Evolutionary conservation across 1,140 invertebrate species (phyloP), one percentile per base, ranked within the genome.

Genomic region (Lepidurus couesii): DNA sequence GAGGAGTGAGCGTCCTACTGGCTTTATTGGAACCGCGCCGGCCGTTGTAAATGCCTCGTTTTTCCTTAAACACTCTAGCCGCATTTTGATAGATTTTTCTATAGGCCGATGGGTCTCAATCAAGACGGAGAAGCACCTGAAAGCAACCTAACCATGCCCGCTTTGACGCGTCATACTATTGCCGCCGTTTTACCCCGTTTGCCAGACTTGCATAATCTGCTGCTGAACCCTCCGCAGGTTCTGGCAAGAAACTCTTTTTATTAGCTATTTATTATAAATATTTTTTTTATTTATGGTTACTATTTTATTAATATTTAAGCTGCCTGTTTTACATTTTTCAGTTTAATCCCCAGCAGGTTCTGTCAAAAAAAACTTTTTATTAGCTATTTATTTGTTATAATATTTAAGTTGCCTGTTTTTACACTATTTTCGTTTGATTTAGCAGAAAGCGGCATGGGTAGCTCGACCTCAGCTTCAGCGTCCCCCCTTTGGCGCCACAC

Each of bases 1-100:
- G 91, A 86, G 92, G 93, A 82, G 90, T 95, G 83, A 88, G 89
- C 85, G 90, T 94, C 84, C 88, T 94, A 84, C 87, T 94, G 83
- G 89, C 89, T 53, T 86, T 95, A 81, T 85, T 94, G 77, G 86
- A 87, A 80, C 84, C 86, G 81, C 88, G 88, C 80, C 85, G 85
- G 82, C 86, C 83, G 80, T 84, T 84, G 87, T 88, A 85, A 83
- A 81, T 82, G 21, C 65, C 76, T 42, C 45, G 44, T 24, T 34
- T 45, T 42, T 24, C 10, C 10, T 65, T 65, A 65, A 65, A 77
- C 11, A 24, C 45, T 77, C 34, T 77, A 24, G n/a, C 44, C 13
- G 16, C 42, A 13, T 77, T 77, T 78, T 24, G 0, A 77, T 21
- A 65, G 53, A 65, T 65, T 65, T 21, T 65, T 77, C 16, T 45